phyloP scores from a whole-genome alignment of 2,113 vertebrate species.

The Montifringilla adamsi region DNA sequence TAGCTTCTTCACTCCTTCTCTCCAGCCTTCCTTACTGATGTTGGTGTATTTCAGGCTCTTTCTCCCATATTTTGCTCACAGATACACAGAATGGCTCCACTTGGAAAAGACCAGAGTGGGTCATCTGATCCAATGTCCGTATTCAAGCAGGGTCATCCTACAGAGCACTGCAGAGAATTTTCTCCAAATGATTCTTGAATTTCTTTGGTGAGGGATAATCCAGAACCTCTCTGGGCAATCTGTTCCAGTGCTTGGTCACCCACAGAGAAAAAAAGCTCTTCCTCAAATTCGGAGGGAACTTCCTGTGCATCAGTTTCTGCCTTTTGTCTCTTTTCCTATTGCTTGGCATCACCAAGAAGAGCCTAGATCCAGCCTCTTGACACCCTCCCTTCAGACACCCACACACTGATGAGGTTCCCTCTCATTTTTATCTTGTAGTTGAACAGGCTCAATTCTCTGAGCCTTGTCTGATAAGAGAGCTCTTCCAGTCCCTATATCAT shows the following conservation, averaged over 20 bases:
- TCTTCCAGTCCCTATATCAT: neutral
- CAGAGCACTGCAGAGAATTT: neutral
- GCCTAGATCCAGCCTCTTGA: neutral
- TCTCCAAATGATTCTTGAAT: neutral
- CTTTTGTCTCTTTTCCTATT: neutral
- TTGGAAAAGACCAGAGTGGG: neutral
- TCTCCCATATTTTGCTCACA: neutral
- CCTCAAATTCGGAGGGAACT: neutral
- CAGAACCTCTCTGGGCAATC: neutral
- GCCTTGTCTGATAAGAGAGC: neutral
- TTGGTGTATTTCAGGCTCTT: neutral
- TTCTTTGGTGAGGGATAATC: neutral
- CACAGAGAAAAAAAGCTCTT: neutral
- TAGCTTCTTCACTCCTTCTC: neutral
- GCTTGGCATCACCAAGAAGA: neutral
- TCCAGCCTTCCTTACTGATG: neutral
- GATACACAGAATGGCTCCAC: neutral
- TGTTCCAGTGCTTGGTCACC: neutral
- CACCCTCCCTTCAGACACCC: neutral
- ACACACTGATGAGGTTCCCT: neutral
- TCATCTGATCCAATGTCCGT: neutral
- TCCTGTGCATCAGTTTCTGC: neutral
- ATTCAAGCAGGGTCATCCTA: neutral
- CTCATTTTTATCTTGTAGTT: neutral
- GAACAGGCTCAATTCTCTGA: neutral